Conservation (phyloP, 2,888 invertebrate genomes). For the Torymus aiolomorphi region DNA sequence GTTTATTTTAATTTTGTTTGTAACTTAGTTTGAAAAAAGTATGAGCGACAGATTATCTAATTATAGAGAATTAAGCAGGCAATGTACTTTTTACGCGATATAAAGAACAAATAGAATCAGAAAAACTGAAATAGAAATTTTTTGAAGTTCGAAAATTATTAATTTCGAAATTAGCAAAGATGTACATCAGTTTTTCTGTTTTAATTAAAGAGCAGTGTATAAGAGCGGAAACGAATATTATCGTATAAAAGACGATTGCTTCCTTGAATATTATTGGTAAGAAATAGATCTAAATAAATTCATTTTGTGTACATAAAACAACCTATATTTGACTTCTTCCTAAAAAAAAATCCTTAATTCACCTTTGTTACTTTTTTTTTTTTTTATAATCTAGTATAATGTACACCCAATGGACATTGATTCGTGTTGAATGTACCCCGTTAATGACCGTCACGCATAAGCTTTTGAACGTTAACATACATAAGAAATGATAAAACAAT, state of each 20-base stretch:
- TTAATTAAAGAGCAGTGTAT: conserved; percentile 35
- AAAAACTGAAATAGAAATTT: conserved; percentile 42
- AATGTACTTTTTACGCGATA: conserved; percentile 71
- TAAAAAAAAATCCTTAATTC: too few species aligned
- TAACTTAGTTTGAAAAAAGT: conserved; percentile 66
- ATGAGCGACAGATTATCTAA: conserved; percentile 58
- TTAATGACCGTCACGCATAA: too few species aligned
- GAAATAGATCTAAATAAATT: conserved; percentile 68
- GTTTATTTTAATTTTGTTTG: conserved; percentile 73
- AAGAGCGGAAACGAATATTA: conserved; percentile 22
- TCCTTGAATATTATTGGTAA: conserved; percentile 68
- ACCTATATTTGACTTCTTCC: too few species aligned
- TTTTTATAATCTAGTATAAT: too few species aligned
- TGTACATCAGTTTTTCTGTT: conserved; percentile 48
- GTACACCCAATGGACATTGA: too few species aligned
- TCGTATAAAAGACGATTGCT: conserved; percentile 70
- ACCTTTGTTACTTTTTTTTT: too few species aligned
- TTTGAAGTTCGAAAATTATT: conserved; percentile 25
- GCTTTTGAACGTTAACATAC: too few species aligned
- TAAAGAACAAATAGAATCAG: conserved; percentile 52
- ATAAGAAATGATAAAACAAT: too few species aligned
- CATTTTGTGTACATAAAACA: conserved; percentile 69
- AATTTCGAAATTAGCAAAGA: conserved; percentile 29
- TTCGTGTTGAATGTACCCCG: too few species aligned
- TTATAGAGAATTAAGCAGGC: conserved; percentile 68